These are phyloP conservation scores for Nesidiocoris tenuis DNA, from an alignment of 2,888 invertebrate genomes.

Conservation along the genomic window DNA sequence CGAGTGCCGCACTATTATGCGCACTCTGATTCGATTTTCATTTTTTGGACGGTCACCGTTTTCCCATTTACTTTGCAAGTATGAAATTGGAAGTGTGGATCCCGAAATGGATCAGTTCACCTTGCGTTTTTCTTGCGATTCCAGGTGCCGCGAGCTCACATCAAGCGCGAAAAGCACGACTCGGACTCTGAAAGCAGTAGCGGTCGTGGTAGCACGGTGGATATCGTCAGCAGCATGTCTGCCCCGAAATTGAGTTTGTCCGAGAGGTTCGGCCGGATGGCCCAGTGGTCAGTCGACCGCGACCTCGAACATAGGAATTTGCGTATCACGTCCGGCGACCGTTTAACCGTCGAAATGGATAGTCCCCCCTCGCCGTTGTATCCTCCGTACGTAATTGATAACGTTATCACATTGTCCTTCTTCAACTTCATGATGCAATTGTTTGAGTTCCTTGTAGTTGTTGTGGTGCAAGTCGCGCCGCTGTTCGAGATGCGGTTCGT, in stretches of 20 bases:
- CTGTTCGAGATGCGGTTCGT: too few relatives aligned
- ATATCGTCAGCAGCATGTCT: slow-evolving; percentile 44
- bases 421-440: not conserved
- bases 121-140: slow-evolving; percentile 1
- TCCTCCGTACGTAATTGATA: slow-evolving; percentile 45
- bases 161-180: slow-evolving; percentile 51
- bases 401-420: not conserved
- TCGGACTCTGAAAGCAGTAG: slow-evolving; percentile 51
- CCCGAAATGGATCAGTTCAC: too few relatives aligned
- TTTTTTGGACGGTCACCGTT: too few relatives aligned
- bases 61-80: too few relatives aligned
- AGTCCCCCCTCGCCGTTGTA: slow-evolving; percentile 53
- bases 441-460: not conserved
- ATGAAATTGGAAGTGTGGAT: not conserved
- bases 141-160: slow-evolving; percentile 44
- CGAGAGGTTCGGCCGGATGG: slow-evolving; percentile 86
- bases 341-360: slow-evolving; percentile 55
- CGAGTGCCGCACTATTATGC: too few relatives aligned
- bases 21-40: too few relatives aligned
- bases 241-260: slow-evolving; percentile 71
- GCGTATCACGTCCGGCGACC: slow-evolving; percentile 67
- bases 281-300: slow-evolving; percentile 84
- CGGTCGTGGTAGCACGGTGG: slow-evolving; percentile 46
- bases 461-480: not conserved
- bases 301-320: slow-evolving; percentile 82